Percentiles rank a stretch among this genome's conserved stretches.
Evolutionary conservation across 2,797 vertebrate species (phyloP).

Genomic region (Microchirus variegatus): DNA sequence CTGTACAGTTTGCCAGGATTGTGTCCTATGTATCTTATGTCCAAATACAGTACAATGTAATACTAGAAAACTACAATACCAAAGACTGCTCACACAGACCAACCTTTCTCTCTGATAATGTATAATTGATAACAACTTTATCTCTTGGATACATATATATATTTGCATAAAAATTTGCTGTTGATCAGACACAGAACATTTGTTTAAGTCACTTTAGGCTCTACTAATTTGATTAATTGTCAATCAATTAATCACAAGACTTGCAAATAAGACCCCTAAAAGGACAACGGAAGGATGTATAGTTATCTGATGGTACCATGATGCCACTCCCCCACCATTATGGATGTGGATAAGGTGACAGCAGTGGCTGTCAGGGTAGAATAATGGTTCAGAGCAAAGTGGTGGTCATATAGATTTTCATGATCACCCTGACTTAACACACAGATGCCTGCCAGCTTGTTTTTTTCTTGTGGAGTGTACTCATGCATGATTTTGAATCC

Average conservation of each 20-base stretch:
- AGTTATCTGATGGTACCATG: neutral
- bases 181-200: too few relatives aligned
- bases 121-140: neutral
- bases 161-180: too few relatives aligned
- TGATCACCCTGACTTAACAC: constrained; percentile 3
- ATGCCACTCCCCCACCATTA: neutral
- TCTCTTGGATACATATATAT: too few relatives aligned
- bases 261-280: neutral
- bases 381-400: constrained; percentile 4
- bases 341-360: neutral
- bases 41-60: neutral
- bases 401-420: constrained; percentile 22
- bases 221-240: too few relatives aligned
- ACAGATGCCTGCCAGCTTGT: neutral
- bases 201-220: too few relatives aligned
- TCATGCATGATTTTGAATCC: neutral
- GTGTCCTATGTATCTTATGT: neutral
- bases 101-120: neutral
- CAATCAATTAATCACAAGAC: neutral
- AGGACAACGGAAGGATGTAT: neutral
- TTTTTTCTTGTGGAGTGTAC: constrained; percentile 11
- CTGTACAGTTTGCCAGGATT: neutral
- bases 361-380: constrained; percentile 8
- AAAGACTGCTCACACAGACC: neutral
- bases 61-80: neutral